These are phyloP conservation scores for Coturnix japonica DNA, from an alignment of 2,113 vertebrate genomes.

Conservation along the genomic window DNA sequence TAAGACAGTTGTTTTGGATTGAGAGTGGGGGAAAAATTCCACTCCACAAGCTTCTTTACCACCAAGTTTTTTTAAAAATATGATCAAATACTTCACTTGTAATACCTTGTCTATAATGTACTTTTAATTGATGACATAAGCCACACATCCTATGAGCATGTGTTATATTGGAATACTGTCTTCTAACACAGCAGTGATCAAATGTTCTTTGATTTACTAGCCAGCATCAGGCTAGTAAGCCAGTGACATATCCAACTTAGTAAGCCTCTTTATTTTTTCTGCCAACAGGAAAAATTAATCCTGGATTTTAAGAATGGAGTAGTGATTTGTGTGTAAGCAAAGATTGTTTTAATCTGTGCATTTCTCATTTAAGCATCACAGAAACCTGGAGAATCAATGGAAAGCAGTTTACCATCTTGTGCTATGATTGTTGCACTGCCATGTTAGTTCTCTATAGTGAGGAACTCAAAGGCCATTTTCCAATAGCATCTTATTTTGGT, in stretches of 20 bases:
- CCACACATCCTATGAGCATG: background rate
- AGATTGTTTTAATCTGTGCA: constrained; percentile 10
- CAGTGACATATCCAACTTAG: background rate
- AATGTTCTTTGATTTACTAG: constrained; percentile 24
- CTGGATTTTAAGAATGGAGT: background rate
- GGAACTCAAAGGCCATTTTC: background rate
- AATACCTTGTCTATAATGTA: background rate
- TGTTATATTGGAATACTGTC: background rate
- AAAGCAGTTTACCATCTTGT: background rate
- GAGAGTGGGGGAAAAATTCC: background rate
- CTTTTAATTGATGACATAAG: background rate
- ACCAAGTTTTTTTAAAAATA: background rate
- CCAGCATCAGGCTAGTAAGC: background rate
- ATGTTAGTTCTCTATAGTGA: background rate
- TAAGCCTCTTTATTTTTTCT: background rate
- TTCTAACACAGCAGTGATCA: background rate
- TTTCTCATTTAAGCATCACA: background rate
- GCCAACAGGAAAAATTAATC: background rate
- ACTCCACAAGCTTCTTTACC: background rate
- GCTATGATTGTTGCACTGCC: background rate
- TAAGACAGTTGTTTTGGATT: background rate
- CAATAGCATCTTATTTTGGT: background rate
- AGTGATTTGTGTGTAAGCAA: constrained; percentile 32
- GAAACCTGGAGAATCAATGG: background rate
- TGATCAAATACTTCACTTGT: background rate